Percentiles rank a stretch among this genome's conserved stretches.
phyloP scores from a whole-genome alignment of 2,888 invertebrate species.

The Tenthredo mesomela region DNA sequence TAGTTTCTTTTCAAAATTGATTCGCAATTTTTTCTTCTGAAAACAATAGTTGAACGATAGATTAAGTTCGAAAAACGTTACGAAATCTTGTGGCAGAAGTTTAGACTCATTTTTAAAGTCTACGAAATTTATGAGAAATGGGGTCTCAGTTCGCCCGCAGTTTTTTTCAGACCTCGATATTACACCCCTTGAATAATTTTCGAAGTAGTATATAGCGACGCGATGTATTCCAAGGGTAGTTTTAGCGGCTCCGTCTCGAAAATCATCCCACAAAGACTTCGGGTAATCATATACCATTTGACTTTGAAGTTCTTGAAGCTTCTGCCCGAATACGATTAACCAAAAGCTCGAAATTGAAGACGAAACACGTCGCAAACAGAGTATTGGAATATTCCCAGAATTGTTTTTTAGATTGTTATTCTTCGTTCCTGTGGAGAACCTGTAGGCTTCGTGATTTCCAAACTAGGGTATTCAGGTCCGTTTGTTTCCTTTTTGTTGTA shows the following conservation, averaged over 20 bases:
- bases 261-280: background rate
- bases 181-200: background rate
- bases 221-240: background rate
- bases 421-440: conserved; percentile 3
- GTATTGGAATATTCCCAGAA: background rate
- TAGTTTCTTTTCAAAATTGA: too few relatives aligned
- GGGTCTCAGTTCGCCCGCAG: background rate
- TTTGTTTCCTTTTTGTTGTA: background rate
- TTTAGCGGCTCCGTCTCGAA: background rate
- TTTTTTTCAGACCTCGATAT: background rate
- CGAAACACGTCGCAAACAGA: conserved; percentile 6
- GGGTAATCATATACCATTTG: background rate
- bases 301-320: background rate
- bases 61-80: too few relatives aligned
- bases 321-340: background rate
- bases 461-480: background rate
- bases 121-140: too few relatives aligned
- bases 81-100: too few relatives aligned
- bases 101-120: too few relatives aligned
- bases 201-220: background rate
- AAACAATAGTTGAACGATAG: too few relatives aligned
- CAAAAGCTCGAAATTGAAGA: conserved; percentile 1
- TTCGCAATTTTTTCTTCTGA: too few relatives aligned
- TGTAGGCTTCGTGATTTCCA: background rate
- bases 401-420: background rate